Evolutionary conservation across 2,888 invertebrate species (phyloP).

Genomic region (Notodonta ziczac): DNA sequence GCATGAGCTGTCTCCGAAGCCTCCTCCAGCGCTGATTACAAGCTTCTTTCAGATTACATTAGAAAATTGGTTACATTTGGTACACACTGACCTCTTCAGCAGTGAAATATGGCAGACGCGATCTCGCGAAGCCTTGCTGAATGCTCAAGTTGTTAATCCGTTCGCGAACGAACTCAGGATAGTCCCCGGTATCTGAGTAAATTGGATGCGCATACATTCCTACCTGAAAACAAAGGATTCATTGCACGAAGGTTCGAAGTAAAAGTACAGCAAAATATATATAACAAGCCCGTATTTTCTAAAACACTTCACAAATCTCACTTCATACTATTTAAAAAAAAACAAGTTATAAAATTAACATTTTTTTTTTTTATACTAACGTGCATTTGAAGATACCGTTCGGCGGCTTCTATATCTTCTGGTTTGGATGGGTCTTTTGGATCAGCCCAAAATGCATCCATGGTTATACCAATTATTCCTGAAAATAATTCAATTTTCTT

Average conservation of each 20-base stretch:
- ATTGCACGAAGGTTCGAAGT: neutral
- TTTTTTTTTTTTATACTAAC: too few species aligned
- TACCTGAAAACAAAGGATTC: conserved; percentile 52
- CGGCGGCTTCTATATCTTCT: conserved; percentile 80
- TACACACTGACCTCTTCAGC: conserved; percentile 64
- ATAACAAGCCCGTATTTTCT: too few species aligned
- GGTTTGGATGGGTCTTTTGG: conserved; percentile 71
- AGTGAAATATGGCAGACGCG: conserved; percentile 79
- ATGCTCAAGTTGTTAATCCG: conserved; percentile 70
- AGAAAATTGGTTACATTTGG: conserved; percentile 4
- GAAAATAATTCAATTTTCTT: conserved; percentile 8
- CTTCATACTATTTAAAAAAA: too few species aligned
- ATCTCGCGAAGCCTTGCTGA: conserved; percentile 71
- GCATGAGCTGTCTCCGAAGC: too few species aligned
- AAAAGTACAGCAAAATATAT: too few species aligned
- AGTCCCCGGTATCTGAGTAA: conserved; percentile 75
- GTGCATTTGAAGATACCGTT: conserved; percentile 82
- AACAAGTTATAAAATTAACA: too few species aligned
- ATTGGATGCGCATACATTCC: conserved; percentile 82
- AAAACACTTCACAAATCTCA: too few species aligned
- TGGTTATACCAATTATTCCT: conserved; percentile 85
- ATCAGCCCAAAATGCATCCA: conserved; percentile 83
- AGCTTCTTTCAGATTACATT: neutral
- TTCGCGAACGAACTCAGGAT: conserved; percentile 75
- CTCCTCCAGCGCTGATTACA: too few species aligned